A percentile compares a stretch with the other conserved stretches of the same genome.
phyloP scores from a whole-genome alignment of 2,888 invertebrate genomes.

The Elegia similella region DNA sequence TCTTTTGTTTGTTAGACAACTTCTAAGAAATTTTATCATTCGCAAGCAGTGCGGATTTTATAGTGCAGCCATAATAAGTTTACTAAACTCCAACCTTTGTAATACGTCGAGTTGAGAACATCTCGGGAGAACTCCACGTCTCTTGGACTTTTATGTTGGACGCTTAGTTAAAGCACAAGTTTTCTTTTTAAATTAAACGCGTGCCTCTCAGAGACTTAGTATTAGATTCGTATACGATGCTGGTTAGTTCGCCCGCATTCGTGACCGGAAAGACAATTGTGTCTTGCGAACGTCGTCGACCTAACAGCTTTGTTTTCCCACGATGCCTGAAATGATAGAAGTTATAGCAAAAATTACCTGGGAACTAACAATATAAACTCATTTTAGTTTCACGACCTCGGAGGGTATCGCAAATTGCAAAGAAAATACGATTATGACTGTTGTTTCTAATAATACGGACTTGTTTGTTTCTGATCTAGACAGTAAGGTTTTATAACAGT shows the following conservation, averaged over 20 bases:
- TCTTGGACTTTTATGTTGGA: conserved; percentile 7
- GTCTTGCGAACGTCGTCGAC: conserved; percentile 1
- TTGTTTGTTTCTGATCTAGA: neutral
- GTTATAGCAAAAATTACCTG: conserved; percentile 17
- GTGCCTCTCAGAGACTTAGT: conserved; percentile 6
- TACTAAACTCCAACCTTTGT: conserved; percentile 10
- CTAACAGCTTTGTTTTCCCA: conserved; percentile 20
- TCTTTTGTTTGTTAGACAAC: neutral
- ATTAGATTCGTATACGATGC: conserved; percentile 15
- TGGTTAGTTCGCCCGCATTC: conserved; percentile 15
- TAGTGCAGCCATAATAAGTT: conserved; percentile 11
- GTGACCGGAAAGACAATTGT: conserved; percentile 18
- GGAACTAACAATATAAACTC: conserved; percentile 1
- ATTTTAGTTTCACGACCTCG: conserved; percentile 3
- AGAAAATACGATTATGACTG: neutral
- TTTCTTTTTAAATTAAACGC: conserved; percentile 16
- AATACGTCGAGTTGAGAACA: neutral
- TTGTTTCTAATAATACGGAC: neutral
- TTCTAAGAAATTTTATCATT: neutral
- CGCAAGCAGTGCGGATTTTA: conserved; percentile 14
- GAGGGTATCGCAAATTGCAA: neutral
- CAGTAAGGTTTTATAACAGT: neutral
- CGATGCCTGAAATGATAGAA: conserved; percentile 10
- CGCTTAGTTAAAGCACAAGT: conserved; percentile 8
- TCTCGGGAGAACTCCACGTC: conserved; percentile 1